A percentile compares a stretch with the other conserved stretches of the same genome.
Conservation (phyloP, 2,113 vertebrate species). For the Platysteira castanea region DNA sequence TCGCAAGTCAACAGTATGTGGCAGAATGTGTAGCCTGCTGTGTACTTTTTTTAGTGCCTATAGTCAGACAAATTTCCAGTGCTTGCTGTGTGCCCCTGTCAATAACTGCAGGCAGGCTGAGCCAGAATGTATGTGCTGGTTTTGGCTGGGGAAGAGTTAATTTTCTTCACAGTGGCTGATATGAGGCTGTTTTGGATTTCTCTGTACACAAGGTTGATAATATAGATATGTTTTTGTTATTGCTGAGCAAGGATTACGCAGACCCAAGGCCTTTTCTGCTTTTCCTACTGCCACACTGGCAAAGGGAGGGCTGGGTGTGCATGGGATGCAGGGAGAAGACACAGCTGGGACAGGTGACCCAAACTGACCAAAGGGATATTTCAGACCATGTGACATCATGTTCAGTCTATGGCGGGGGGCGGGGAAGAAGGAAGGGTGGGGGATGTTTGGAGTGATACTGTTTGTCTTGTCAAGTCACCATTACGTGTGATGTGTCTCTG, state of each 20-base stretch:
- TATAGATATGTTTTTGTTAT: background rate
- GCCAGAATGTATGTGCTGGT: background rate
- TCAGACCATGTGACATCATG: too few species aligned
- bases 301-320: rapidly evolving
- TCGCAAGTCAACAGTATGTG: background rate
- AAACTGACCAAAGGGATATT: background rate
- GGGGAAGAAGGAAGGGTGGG: background rate
- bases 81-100: background rate
- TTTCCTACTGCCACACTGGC: background rate
- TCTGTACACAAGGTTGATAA: background rate
- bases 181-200: background rate
- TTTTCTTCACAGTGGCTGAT: background rate
- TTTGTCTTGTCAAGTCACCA: background rate
- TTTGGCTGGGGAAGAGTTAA: background rate
- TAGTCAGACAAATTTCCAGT: background rate
- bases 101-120: background rate
- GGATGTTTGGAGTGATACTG: background rate
- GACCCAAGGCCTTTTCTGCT: background rate
- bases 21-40: background rate
- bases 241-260: background rate
- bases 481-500: background rate
- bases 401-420: too few species aligned
- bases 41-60: background rate
- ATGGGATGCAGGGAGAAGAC: background rate
- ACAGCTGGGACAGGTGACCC: background rate